Evolutionary conservation across 2,888 invertebrate genomes (phyloP).

Genomic region (Plagiodera versicolora): DNA sequence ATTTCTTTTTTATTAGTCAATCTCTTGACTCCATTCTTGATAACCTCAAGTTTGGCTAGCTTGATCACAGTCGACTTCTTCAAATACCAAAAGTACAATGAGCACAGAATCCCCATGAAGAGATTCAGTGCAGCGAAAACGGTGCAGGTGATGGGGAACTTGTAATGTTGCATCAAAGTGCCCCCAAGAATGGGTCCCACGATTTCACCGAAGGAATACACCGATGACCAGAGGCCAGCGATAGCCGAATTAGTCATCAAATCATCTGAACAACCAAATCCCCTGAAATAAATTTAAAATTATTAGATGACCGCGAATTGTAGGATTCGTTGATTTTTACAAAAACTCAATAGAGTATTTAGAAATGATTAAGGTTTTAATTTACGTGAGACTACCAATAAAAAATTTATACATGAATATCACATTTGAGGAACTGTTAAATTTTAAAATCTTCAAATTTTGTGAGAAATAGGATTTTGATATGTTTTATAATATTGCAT

Average conservation of each 20-base stretch:
- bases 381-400: too few species aligned
- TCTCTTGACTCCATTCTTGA: background rate
- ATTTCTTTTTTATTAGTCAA: background rate
- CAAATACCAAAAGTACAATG: conserved; percentile 35
- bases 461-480: too few species aligned
- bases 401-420: too few species aligned
- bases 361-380: too few species aligned
- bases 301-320: too few species aligned
- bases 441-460: too few species aligned
- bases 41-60: background rate
- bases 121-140: conserved; percentile 65
- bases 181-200: conserved; percentile 69
- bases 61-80: conserved; percentile 10
- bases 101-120: conserved; percentile 51
- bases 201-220: conserved; percentile 74
- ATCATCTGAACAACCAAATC: conserved; percentile 67
- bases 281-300: conserved; percentile 56
- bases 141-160: conserved; percentile 68
- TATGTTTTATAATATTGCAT: too few species aligned
- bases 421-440: too few species aligned
- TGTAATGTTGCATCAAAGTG: conserved; percentile 63
- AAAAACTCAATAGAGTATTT: too few species aligned
- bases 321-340: too few species aligned
- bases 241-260: conserved; percentile 72
- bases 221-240: conserved; percentile 74